These are phyloP conservation scores for Dysidea cf. avara DNA, from an alignment of 37 sponge, comb jelly and placozoan species.

Conservation along the genomic window DNA sequence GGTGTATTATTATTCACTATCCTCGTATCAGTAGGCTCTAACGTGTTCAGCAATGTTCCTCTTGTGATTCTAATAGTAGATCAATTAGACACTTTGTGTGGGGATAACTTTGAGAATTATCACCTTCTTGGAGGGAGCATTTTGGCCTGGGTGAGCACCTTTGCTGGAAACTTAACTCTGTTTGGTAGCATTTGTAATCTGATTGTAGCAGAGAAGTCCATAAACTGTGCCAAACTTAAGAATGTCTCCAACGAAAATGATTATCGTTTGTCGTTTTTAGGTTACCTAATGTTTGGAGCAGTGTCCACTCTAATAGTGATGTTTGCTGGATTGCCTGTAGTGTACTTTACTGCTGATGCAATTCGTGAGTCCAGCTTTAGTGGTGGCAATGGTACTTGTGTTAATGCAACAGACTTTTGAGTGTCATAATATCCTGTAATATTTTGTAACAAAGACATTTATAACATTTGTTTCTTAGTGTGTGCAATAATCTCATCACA, in stretches of 20 bases:
- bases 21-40: constrained; percentile 42
- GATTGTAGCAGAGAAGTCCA: constrained; percentile 59
- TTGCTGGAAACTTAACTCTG: constrained; percentile 55
- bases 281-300: constrained; percentile 30
- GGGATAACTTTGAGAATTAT: background rate
- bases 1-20: constrained; percentile 53
- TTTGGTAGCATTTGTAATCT: constrained; percentile 49
- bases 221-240: background rate
- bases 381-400: no score
- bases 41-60: constrained; percentile 53
- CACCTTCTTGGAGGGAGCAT: constrained; percentile 27
- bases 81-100: constrained; percentile 16
- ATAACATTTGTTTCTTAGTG: no score
- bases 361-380: no score
- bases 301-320: constrained; percentile 36
- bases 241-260: background rate
- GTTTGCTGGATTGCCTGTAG: constrained; percentile 37
- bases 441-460: no score
- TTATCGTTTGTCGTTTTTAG: constrained; percentile 35
- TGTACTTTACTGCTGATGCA: constrained; percentile 23
- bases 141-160: constrained; percentile 49
- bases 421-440: no score
- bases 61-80: constrained; percentile 48
- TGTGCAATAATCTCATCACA: no score
- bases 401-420: no score